Percentiles rank a stretch among this genome's conserved stretches.
These are phyloP conservation scores for Macrochelys suwanniensis DNA, from an alignment of 2,797 vertebrate species.

Conservation along the genomic window DNA sequence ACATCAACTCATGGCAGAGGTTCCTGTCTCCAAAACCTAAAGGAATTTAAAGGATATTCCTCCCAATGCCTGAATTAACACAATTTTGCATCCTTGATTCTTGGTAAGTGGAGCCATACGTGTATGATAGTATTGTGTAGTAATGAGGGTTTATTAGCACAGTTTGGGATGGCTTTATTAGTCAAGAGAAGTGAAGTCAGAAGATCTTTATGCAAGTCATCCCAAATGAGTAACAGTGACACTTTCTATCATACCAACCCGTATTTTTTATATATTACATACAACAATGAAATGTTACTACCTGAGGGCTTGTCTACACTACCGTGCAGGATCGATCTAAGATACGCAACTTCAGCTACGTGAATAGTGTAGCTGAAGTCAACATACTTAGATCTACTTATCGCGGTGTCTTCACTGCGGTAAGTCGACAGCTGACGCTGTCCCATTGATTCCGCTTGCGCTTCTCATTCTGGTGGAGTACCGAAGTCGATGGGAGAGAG, in stretches of 20 bases:
- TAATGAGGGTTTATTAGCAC: background rate
- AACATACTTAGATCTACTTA: no score
- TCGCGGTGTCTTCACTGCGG: no score
- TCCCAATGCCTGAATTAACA: background rate
- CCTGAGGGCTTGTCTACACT: background rate
- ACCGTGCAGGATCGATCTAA: no score
- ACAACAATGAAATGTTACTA: background rate
- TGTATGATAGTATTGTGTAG: background rate
- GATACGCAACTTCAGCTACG: no score
- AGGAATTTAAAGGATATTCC: background rate
- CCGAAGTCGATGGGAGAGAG: no score
- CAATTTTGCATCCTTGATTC: background rate
- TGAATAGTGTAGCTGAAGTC: no score
- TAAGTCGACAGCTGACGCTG: no score
- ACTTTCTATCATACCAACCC: background rate
- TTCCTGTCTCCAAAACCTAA: background rate
- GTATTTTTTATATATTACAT: background rate
- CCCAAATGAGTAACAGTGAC: background rate
- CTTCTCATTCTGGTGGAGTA: no score
- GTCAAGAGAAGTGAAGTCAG: background rate
- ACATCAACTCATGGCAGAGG: background rate
- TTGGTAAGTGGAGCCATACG: background rate
- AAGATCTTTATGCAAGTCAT: background rate
- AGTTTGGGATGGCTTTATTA: rapidly evolving
- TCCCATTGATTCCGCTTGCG: no score